Conservation (phyloP, 2,113 vertebrate species). For the Pseudopodoces humilis region DNA sequence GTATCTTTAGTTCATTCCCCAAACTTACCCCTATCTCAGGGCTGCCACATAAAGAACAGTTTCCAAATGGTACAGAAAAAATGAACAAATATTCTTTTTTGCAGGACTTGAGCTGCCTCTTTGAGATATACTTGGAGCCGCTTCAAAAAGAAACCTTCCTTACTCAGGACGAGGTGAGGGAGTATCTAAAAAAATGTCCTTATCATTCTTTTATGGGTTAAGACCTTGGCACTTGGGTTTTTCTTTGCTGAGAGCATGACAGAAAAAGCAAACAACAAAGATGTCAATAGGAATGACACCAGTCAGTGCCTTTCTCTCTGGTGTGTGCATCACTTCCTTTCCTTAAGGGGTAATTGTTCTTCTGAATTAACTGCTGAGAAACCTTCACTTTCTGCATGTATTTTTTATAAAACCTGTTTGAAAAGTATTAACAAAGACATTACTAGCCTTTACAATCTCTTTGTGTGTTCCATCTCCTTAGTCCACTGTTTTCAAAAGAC, state of each 20-base stretch:
- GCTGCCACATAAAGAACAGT: not conserved
- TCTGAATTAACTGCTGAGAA: not conserved
- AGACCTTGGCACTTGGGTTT: not conserved
- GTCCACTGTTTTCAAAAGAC: not conserved
- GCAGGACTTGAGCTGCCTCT: slow-evolving; percentile 92
- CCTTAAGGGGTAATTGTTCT: not conserved
- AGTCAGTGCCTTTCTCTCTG: not conserved
- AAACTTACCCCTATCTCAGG: not conserved
- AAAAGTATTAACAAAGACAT: not conserved
- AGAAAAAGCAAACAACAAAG: not conserved
- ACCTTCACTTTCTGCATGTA: not conserved
- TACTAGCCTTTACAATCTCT: not conserved
- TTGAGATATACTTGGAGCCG: slow-evolving; percentile 93
- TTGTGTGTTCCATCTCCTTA: not conserved
- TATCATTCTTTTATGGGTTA: not conserved
- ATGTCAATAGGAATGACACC: not conserved
- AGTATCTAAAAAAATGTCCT: not conserved
- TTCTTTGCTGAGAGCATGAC: not conserved
- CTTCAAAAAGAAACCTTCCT: slow-evolving; percentile 95
- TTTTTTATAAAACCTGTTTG: not conserved
- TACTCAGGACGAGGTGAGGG: slow-evolving; percentile 91
- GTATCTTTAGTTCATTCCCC: not conserved
- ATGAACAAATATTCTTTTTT: not conserved
- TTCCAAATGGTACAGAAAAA: not conserved
- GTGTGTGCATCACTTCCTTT: not conserved